Evolutionary conservation across 2,888 invertebrate genomes (phyloP).

Genomic region (Lutraria lutraria): DNA sequence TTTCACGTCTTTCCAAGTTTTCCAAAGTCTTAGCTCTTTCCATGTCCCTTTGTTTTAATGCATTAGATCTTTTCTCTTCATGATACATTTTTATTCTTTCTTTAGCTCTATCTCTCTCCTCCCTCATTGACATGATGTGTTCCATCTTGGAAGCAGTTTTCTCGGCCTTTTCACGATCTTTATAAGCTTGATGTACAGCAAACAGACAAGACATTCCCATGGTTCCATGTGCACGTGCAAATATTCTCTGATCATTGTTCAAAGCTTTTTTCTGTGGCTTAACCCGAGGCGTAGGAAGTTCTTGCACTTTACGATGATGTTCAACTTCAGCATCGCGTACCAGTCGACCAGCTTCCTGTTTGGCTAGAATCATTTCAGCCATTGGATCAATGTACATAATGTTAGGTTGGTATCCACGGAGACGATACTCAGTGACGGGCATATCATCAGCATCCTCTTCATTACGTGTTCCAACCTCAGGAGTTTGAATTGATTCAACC

Average conservation of each 20-base stretch:
- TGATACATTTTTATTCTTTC: constrained; percentile 81
- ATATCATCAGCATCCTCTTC: constrained; percentile 75
- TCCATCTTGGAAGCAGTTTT: constrained; percentile 81
- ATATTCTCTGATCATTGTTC: constrained; percentile 80
- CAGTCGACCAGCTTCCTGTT: constrained; percentile 82
- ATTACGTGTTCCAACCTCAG: constrained; percentile 61
- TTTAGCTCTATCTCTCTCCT: constrained; percentile 82
- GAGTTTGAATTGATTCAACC: constrained; percentile 70
- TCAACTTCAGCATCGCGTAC: constrained; percentile 83
- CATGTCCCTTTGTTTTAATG: constrained; percentile 77
- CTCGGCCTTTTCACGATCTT: constrained; percentile 84
- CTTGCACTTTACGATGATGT: constrained; percentile 73
- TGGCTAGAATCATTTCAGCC: constrained; percentile 82
- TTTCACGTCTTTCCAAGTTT: constrained; percentile 79
- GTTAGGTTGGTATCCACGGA: constrained; percentile 79
- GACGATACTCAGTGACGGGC: constrained; percentile 79
- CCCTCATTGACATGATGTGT: constrained; percentile 80
- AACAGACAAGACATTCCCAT: constrained; percentile 85
- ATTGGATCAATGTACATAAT: constrained; percentile 81
- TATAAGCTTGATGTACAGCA: constrained; percentile 86
- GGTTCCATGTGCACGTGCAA: constrained; percentile 82
- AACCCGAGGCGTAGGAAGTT: constrained; percentile 70
- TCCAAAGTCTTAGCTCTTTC: constrained; percentile 80
- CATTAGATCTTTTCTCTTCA: constrained; percentile 80
- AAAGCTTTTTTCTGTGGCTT: constrained; percentile 65